phyloP scores from a whole-genome alignment of 2,888 invertebrate genomes.

The Agrochola circellaris region DNA sequence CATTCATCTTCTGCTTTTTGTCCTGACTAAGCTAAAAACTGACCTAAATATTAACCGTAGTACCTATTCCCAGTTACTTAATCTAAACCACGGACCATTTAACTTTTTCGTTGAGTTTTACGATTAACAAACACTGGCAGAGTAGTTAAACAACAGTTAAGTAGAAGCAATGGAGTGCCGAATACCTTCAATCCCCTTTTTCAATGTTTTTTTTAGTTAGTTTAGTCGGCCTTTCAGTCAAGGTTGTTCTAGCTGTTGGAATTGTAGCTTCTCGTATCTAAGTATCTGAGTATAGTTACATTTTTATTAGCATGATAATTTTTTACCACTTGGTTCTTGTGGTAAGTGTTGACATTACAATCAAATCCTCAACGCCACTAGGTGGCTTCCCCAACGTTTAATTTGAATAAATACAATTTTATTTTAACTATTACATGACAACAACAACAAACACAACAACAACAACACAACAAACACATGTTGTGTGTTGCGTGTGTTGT shows the following conservation, averaged over 20 bases:
- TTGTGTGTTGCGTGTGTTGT: no score
- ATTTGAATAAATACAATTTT: background rate
- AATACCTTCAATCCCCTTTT: slow-evolving; percentile 8
- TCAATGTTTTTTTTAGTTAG: background rate
- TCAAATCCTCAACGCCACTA: background rate
- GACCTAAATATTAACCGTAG: background rate
- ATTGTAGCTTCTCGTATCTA: background rate
- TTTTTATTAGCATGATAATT: background rate
- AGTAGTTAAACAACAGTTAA: slow-evolving; percentile 30
- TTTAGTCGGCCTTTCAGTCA: slow-evolving; percentile 1
- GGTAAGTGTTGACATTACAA: background rate
- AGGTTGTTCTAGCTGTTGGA: background rate
- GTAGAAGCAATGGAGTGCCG: slow-evolving; percentile 14
- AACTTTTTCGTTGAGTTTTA: slow-evolving; percentile 17
- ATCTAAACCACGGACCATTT: slow-evolving; percentile 25
- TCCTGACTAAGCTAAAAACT: background rate
- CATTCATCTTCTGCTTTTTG: background rate
- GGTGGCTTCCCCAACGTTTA: background rate
- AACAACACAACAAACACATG: no score
- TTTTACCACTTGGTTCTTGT: background rate
- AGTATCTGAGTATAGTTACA: background rate
- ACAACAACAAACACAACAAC: no score
- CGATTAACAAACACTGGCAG: slow-evolving; percentile 25
- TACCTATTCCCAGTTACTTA: background rate
- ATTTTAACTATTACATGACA: background rate